Percentiles rank a stretch among this genome's conserved stretches.
Evolutionary conservation across 2,797 vertebrate genomes (phyloP).

Genomic region (Poeciliopsis turneri): DNA sequence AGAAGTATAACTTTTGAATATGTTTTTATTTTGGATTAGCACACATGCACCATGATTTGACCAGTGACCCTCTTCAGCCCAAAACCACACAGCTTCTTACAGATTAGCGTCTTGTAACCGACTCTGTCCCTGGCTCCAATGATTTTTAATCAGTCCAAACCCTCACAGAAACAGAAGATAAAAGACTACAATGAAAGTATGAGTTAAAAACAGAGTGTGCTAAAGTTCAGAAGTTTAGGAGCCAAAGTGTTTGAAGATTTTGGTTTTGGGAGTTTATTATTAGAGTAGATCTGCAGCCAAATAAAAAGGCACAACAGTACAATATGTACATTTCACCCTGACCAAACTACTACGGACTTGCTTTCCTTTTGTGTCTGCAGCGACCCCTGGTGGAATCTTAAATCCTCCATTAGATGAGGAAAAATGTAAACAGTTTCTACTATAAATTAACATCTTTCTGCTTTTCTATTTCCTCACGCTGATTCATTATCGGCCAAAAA

Average conservation of each 20-base stretch:
- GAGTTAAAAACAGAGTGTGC: not conserved
- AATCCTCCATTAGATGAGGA: not conserved
- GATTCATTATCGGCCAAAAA: conserved; percentile 3
- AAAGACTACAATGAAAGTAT: not conserved
- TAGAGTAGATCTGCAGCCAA: not conserved
- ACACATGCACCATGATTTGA: conserved; percentile 4
- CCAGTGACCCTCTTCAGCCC: not conserved
- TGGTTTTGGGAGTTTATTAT: not conserved
- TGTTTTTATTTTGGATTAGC: not conserved
- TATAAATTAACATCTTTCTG: not conserved
- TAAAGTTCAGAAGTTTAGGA: not conserved
- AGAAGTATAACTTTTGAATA: not conserved
- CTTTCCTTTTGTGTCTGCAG: not conserved
- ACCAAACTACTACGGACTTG: not conserved
- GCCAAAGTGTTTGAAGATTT: not conserved
- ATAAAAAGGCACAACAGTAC: not conserved
- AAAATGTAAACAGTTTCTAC: not conserved
- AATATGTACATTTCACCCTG: not conserved
- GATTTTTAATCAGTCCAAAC: not conserved
- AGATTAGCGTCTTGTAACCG: not conserved
- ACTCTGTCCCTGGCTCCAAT: not conserved
- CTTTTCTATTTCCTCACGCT: not conserved
- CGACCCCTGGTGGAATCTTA: not conserved
- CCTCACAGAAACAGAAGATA: not conserved
- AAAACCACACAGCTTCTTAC: not conserved